Evolutionary conservation across 2,888 invertebrate genomes (phyloP).

Genomic region (Formica aserva): DNA sequence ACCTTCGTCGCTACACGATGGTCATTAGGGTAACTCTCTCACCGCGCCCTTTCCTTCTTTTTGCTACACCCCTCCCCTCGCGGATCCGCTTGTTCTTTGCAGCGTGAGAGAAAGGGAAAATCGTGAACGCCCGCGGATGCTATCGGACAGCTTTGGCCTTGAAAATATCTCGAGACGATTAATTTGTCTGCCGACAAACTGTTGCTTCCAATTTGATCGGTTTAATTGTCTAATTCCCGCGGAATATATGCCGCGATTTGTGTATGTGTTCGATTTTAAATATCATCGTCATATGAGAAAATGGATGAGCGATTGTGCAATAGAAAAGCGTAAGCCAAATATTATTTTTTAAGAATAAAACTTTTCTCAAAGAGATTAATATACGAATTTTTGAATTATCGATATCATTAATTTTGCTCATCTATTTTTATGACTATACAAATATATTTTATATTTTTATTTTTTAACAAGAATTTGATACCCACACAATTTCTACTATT

Average conservation of each 20-base stretch:
- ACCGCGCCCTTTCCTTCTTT: constrained; percentile 50
- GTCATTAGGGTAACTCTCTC: constrained; percentile 55
- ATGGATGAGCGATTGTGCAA: background rate
- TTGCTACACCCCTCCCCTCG: constrained; percentile 14
- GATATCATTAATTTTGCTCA: background rate
- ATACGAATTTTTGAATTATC: background rate
- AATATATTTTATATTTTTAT: background rate
- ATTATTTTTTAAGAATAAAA: background rate
- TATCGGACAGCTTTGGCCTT: constrained; percentile 47
- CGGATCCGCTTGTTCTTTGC: constrained; percentile 28
- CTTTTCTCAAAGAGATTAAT: no score
- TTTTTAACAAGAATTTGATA: background rate
- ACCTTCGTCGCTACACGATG: constrained; percentile 55
- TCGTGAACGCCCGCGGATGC: constrained; percentile 24
- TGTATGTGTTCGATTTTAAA: background rate
- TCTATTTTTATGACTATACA: background rate
- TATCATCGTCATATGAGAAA: background rate
- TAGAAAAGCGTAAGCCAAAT: background rate
- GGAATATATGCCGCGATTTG: background rate
- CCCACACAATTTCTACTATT: background rate
- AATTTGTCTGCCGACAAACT: constrained; percentile 48
- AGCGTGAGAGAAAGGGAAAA: constrained; percentile 37
- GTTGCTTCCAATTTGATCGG: constrained; percentile 46
- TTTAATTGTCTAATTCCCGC: constrained; percentile 3
- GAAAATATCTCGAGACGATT: constrained; percentile 48